Base-by-base conservation (phyloP, 2,113 vertebrate species). In the Microcebus tavaratra region DNA sequence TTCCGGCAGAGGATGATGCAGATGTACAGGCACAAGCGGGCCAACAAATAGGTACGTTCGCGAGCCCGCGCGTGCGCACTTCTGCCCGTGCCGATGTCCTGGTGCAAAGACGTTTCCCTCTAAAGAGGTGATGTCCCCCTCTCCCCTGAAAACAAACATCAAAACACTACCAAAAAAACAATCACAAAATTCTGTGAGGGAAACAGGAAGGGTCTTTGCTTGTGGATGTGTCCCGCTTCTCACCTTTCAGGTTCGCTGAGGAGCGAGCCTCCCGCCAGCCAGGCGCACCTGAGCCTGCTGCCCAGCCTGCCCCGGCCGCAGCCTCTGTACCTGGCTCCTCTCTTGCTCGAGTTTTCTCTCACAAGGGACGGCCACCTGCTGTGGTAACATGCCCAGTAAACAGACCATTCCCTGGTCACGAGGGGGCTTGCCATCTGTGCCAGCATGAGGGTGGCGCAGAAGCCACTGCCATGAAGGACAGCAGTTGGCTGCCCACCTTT, bases 1-100 rank as follows among this genome's bases (percentile, higher is more conserved):
- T 99, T 99, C 97, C 98, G 99, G 7, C 98, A 99, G 94, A 98
- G 99, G 94, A 99, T 99, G 99, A 99, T 99, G 96, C 98, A 99
- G 92, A 99, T 99, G 99, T 99, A 99, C 98, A 98, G 98, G 73
- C 98, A 99, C 97, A 99, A 99, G 96, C 97, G 98, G 94, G 98
- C 98, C 76, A 98, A 85, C 97, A 98, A 99, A 95, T 99, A 99
- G 98, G 99, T 99, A 97, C 39, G 98, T 97, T 94, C 17, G 23
- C 27, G 7, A 63, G 81, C 91, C 68, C 39, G 4, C 11, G 89
- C 91, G 2, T 89, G 48, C 82, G 93, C 92, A 50, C 0, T 39
- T 80, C 93, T 76, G 94, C 95, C 94, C 85, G 50, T 70, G 23
- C 90, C 29, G 68, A 75, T 36, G 4, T 92, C 48, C 55, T 89